Evolutionary conservation across 2,888 invertebrate genomes (phyloP).

Genomic region (Cryptus viduatorius): DNA sequence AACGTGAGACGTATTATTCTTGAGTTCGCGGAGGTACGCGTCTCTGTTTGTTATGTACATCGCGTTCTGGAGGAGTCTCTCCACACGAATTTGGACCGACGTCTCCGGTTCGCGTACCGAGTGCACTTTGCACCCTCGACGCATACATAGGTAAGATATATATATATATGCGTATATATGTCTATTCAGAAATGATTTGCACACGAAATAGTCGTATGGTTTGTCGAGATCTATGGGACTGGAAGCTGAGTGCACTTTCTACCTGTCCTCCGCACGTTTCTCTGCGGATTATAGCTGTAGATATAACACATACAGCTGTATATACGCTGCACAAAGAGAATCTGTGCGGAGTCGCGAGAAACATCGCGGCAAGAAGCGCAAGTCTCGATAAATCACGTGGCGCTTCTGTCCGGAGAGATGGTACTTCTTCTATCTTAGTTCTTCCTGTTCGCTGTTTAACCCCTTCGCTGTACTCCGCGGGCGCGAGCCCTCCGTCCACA

Average conservation of each 20-base stretch:
- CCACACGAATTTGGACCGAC: constrained; percentile 1
- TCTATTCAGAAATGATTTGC: constrained; percentile 34
- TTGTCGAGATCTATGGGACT: constrained; percentile 33
- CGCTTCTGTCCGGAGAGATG: constrained; percentile 26
- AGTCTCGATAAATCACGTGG: constrained; percentile 63
- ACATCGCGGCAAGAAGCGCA: constrained; percentile 32
- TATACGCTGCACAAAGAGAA: constrained; percentile 25
- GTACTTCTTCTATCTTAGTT: constrained; percentile 48
- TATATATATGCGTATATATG: neutral
- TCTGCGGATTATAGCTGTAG: no score
- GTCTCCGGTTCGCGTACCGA: neutral
- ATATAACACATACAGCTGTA: neutral
- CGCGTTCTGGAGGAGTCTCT: constrained; percentile 10
- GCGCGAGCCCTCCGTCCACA: constrained; percentile 22
- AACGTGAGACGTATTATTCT: no score
- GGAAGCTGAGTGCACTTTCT: constrained; percentile 29
- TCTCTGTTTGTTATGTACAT: neutral
- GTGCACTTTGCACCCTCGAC: constrained; percentile 41
- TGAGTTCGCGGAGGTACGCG: no score
- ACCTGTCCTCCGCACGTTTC: constrained; percentile 8
- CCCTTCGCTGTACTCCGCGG: constrained; percentile 27
- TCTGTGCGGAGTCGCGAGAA: constrained; percentile 7
- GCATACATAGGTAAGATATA: neutral
- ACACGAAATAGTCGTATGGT: neutral
- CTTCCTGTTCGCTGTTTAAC: constrained; percentile 24